Percentiles rank a stretch among this genome's conserved stretches.
phyloP scores from a whole-genome alignment of 1,140 invertebrate species.

The Antheraea mylitta region DNA sequence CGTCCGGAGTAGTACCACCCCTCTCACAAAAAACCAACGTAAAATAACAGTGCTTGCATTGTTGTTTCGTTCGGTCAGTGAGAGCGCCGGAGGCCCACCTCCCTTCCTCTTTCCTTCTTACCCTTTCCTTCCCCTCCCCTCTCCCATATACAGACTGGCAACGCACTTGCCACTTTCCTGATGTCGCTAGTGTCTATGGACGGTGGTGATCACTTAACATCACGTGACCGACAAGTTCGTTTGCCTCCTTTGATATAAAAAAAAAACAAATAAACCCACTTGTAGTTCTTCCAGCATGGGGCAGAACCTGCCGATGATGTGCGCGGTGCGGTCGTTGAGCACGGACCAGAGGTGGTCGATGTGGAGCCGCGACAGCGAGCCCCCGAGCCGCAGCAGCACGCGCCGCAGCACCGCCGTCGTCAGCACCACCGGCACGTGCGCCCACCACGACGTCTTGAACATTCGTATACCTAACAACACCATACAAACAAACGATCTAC shows the following conservation, averaged over 20 bases:
- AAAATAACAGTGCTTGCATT: no score
- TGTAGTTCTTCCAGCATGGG: slow-evolving; percentile 67
- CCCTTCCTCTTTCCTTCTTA: no score
- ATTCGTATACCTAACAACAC: slow-evolving; percentile 45
- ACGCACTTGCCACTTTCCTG: no score
- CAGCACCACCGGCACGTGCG: slow-evolving; percentile 43
- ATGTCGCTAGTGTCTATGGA: no score
- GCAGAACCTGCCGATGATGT: slow-evolving; percentile 71
- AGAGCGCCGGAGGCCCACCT: no score
- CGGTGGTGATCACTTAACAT: no score
- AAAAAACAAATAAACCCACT: slow-evolving; percentile 27
- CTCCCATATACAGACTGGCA: no score
- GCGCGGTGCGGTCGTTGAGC: slow-evolving; percentile 72
- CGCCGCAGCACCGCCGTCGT: slow-evolving; percentile 69
- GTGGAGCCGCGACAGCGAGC: slow-evolving; percentile 51
- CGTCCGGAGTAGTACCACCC: no score
- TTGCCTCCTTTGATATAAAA: background rate
- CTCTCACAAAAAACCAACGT: no score
- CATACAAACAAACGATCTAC: background rate
- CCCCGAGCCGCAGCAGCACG: slow-evolving; percentile 54
- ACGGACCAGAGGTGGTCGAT: slow-evolving; percentile 67
- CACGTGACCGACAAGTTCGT: background rate
- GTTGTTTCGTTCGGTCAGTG: no score
- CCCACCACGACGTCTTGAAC: slow-evolving; percentile 71
- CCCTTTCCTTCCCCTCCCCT: no score